Evolutionary conservation across 1,140 invertebrate species (phyloP).

Genomic region (Pachyrhynchus sulphureomaculatus): DNA sequence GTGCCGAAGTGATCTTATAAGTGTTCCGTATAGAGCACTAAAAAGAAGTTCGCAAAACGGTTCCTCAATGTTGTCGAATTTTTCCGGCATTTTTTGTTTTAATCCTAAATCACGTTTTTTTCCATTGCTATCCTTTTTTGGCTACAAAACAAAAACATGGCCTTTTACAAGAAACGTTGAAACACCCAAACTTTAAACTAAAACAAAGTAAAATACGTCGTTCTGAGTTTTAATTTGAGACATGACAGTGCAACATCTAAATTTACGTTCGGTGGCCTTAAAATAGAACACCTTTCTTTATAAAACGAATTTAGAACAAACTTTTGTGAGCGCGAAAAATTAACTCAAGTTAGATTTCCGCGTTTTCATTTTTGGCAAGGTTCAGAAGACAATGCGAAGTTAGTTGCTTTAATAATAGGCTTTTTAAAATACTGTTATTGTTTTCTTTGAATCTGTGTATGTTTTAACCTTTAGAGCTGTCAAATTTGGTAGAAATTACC

Average conservation of each 20-base stretch:
- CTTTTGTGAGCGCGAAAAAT: constrained; percentile 28
- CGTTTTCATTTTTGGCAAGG: constrained; percentile 25
- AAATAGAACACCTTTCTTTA: constrained; percentile 30
- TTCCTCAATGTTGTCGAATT: too few species aligned
- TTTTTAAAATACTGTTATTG: too few species aligned
- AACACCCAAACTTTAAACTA: constrained; percentile 11
- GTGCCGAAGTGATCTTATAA: too few species aligned
- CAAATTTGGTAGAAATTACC: too few species aligned
- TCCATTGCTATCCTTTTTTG: background rate
- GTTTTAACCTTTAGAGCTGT: too few species aligned
- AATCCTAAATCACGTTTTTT: too few species aligned
- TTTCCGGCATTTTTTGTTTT: too few species aligned
- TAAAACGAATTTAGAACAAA: constrained; percentile 30
- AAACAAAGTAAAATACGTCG: constrained; percentile 21
- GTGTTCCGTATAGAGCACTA: too few species aligned
- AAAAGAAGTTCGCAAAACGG: too few species aligned
- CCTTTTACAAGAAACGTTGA: background rate
- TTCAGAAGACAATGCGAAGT: constrained; percentile 10
- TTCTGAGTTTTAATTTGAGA: constrained; percentile 20
- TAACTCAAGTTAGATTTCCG: constrained; percentile 21
- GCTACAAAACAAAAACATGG: background rate
- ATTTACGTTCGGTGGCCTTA: constrained; percentile 14
- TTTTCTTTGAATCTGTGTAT: too few species aligned
- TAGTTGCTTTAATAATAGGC: background rate
- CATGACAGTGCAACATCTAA: constrained; percentile 28